Percentiles rank a stretch among this genome's conserved stretches.
These are phyloP conservation scores for Amphiprion clarkii DNA, from an alignment of 2,797 vertebrate species.

Conservation along the genomic window DNA sequence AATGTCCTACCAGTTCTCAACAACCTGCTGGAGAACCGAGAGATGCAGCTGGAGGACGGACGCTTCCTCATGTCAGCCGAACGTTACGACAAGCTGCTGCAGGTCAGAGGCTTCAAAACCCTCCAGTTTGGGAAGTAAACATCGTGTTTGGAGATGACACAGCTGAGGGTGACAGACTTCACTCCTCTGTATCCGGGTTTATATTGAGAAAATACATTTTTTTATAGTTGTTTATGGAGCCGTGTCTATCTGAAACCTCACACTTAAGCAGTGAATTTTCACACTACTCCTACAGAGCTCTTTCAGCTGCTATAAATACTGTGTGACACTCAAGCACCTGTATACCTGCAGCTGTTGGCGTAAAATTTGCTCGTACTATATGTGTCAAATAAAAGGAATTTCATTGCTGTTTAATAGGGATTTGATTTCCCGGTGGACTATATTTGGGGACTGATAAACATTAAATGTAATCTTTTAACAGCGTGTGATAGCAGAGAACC, in stretches of 20 bases:
- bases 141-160: not conserved
- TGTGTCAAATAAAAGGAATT: not conserved
- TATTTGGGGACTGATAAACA: too few species aligned
- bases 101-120: slow-evolving; percentile 80
- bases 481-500: too few species aligned
- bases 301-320: slow-evolving; percentile 20
- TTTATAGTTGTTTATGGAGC: not conserved
- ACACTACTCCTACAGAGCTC: slow-evolving; percentile 29
- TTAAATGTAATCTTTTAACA: too few species aligned
- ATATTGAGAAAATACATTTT: not conserved
- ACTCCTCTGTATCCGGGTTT: not conserved
- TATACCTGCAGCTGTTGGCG: not conserved
- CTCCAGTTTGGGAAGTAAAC: not conserved
- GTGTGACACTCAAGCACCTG: not conserved
- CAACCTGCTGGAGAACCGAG: slow-evolving; percentile 97
- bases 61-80: slow-evolving; percentile 96
- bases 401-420: too few species aligned
- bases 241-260: slow-evolving; percentile 17
- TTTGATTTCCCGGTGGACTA: too few species aligned
- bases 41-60: slow-evolving; percentile 99
- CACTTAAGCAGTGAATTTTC: slow-evolving; percentile 23
- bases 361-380: not conserved
- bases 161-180: not conserved
- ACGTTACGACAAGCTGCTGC: slow-evolving; percentile 94
- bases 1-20: slow-evolving; percentile 96